These are phyloP conservation scores for Ryuthela nishihirai DNA, from an alignment of 2,888 invertebrate genomes.

Conservation along the genomic window DNA sequence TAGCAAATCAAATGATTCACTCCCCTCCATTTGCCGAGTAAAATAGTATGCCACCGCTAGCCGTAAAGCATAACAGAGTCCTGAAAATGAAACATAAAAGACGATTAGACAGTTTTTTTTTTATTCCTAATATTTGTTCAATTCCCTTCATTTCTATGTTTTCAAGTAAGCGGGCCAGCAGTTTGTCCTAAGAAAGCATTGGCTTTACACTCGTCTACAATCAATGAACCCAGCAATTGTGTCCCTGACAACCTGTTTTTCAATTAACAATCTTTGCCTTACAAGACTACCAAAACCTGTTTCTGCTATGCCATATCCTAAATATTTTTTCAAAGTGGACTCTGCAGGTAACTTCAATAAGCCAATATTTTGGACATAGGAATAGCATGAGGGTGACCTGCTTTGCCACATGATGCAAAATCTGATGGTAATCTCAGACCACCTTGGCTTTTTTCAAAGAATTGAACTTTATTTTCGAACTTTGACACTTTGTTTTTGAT, in stretches of 20 bases:
- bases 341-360: neutral
- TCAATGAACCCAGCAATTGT: neutral
- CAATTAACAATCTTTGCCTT: neutral
- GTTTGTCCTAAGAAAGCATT: neutral
- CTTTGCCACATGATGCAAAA: neutral
- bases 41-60: neutral
- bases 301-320: neutral
- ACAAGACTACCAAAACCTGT: neutral
- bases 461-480: too few species aligned
- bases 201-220: neutral
- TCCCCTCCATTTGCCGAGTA: neutral
- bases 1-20: neutral
- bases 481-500: neutral
- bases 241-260: neutral
- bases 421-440: neutral
- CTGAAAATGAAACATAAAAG: slow-evolving; percentile 1
- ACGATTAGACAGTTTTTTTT: neutral
- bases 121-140: neutral
- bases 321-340: neutral
- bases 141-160: neutral
- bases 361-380: neutral
- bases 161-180: neutral
- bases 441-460: neutral
- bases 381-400: neutral
- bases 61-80: neutral